Evolutionary conservation across 2,888 invertebrate species (phyloP).

Genomic region (Callyntrura sp.): DNA sequence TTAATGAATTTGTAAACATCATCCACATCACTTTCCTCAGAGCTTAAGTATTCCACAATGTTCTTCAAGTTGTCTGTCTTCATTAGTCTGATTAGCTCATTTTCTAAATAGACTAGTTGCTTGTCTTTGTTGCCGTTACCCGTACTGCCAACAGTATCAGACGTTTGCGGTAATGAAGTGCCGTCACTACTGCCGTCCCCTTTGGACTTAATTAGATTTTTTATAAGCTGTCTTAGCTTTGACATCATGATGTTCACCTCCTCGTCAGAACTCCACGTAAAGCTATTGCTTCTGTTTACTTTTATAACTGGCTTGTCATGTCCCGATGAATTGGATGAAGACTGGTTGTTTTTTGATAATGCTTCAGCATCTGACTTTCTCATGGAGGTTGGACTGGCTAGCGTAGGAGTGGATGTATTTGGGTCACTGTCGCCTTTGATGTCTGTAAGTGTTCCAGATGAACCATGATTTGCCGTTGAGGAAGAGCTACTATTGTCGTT

Average conservation of each 20-base stretch:
- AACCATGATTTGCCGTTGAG: constrained; percentile 34
- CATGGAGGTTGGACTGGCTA: constrained; percentile 29
- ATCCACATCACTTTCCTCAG: constrained; percentile 97
- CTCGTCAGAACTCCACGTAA: constrained; percentile 96
- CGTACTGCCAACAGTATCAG: not conserved
- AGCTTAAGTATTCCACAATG: constrained; percentile 96
- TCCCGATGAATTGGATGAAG: constrained; percentile 65
- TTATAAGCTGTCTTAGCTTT: constrained; percentile 96
- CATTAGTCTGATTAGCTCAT: constrained; percentile 95
- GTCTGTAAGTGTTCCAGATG: constrained; percentile 24
- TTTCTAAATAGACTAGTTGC: constrained; percentile 95
- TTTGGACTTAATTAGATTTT: constrained; percentile 90
- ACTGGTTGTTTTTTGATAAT: constrained; percentile 9
- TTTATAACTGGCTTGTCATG: constrained; percentile 77
- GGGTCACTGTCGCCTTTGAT: constrained; percentile 23
- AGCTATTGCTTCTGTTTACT: constrained; percentile 82
- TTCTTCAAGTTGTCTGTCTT: constrained; percentile 96
- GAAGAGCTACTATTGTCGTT: constrained; percentile 24
- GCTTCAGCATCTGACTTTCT: constrained; percentile 63
- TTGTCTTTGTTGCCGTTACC: constrained; percentile 89
- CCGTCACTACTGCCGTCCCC: constrained; percentile 56
- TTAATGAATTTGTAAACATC: constrained; percentile 97
- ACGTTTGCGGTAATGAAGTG: not conserved
- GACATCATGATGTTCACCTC: constrained; percentile 98
- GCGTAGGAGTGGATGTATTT: constrained; percentile 3